Base-by-base conservation (phyloP, 2,888 invertebrate genomes). In the Scaptomyza parva region DNA sequence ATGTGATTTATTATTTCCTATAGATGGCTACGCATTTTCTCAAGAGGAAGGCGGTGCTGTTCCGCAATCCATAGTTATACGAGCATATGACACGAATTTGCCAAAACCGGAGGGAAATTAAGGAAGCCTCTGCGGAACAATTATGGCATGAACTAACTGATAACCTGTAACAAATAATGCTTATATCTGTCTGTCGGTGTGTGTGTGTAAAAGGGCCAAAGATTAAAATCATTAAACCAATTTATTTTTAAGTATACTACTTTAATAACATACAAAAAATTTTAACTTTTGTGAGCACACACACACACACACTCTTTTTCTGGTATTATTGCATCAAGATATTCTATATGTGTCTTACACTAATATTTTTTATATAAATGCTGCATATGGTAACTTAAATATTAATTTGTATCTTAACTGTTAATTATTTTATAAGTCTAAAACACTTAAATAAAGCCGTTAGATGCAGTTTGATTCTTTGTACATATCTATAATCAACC, bases 11-110 rank as follows among this genome's bases (percentile, higher is more conserved):
- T 62, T 40, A 17, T 14, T 14, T 65, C 52, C 12, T 67, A 14
- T 75, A 98, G 98, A 98, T 95, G 99, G 99, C 75, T 99, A 96
- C 93, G 99, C 99, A 80, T 99, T 99, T 93, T 99, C 99, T 43
- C 99, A 99, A 95, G 99, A 99, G 93, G 99, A 99, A 93, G 97
- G 98, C 90, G 98, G 98, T 78, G 96, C 96, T 87, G 97, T 99
- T 74, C 96, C 97, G 52, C 97, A 99, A 93, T 96, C 98, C 78
- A 97, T 97, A 90, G 95, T 99, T 91, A 98, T 99, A 91, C 95
- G 99, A 91, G 97, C 97, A 53, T 99, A 99, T 94, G 97, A 99
- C 93, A 98, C 98, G 84, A 97, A 96, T 90, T 94, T 95, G 91
- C 96, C 96, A 91, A 95, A 96, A 92, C 95, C 95, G 82, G 95